phyloP scores from a whole-genome alignment of 1,140 invertebrate genomes.

The Cataglyphis hispanica region DNA sequence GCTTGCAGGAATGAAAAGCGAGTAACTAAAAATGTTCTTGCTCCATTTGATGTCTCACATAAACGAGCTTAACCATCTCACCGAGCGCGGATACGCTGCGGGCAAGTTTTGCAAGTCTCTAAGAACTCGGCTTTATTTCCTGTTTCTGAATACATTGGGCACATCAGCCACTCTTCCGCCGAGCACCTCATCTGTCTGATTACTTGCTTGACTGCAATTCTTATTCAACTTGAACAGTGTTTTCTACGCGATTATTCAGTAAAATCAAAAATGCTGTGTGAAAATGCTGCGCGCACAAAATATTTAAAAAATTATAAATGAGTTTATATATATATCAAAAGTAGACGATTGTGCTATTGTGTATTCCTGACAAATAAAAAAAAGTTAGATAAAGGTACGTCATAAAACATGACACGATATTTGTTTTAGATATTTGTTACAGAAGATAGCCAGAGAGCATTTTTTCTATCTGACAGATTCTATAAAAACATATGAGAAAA shows the following conservation, averaged over 20 bases:
- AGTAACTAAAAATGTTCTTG: constrained; percentile 40
- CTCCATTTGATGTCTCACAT: neutral
- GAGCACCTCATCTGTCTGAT: constrained; percentile 32
- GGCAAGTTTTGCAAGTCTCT: constrained; percentile 25
- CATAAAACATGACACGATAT: neutral
- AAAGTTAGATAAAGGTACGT: neutral
- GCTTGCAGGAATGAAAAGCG: constrained; percentile 35
- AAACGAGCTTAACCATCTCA: constrained; percentile 27
- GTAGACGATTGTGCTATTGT: neutral
- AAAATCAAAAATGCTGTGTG: constrained; percentile 14
- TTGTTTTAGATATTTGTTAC: neutral
- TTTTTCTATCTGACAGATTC: too few relatives aligned
- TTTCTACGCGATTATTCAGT: neutral
- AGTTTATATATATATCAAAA: neutral
- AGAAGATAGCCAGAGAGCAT: too few relatives aligned
- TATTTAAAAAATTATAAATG: neutral
- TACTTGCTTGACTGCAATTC: constrained; percentile 34
- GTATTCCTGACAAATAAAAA: neutral
- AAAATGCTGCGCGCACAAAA: neutral
- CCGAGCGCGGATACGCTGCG: neutral
- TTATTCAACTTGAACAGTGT: constrained; percentile 6
- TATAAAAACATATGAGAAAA: too few relatives aligned
- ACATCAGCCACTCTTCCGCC: constrained; percentile 29
- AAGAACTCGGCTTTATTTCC: constrained; percentile 64
- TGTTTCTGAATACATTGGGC: constrained; percentile 19